These are phyloP conservation scores for Polypterus senegalus DNA, from an alignment of 2,113 vertebrate species.

Conservation along the genomic window DNA sequence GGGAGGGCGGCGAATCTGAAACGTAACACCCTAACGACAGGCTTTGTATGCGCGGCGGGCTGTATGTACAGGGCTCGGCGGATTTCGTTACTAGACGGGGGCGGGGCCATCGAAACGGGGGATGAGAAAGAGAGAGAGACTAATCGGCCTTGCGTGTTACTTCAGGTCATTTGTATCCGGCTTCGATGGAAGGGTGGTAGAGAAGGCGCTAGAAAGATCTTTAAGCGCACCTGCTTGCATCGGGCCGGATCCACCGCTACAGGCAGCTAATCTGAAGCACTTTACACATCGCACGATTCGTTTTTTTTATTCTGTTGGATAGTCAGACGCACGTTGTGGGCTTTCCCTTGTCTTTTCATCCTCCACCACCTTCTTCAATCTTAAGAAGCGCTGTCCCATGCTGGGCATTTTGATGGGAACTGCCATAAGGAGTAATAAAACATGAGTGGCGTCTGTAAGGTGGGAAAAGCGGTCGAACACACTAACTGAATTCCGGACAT, in stretches of 20 bases:
- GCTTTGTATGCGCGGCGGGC: no score
- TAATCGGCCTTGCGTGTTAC: conserved; percentile 12
- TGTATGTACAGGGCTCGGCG: no score
- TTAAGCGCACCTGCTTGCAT: conserved; percentile 30
- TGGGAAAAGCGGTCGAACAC: not conserved
- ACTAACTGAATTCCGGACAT: not conserved
- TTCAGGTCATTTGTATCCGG: conserved; percentile 27
- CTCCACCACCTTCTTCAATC: no score
- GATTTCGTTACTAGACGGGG: not conserved
- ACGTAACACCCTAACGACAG: no score
- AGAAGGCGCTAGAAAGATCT: conserved; percentile 13
- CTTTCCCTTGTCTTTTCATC: not conserved
- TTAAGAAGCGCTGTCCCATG: no score
- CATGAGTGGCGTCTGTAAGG: not conserved
- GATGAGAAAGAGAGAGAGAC: not conserved
- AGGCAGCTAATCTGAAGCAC: not conserved
- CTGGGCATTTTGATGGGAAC: no score
- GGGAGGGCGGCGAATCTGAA: no score
- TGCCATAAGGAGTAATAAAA: not conserved
- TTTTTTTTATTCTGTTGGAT: not conserved
- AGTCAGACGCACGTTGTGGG: conserved; percentile 1
- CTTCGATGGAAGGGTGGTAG: conserved; percentile 21
- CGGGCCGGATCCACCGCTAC: conserved; percentile 9
- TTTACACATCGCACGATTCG: not conserved
- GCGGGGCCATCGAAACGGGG: conserved; percentile 1